Conservation (phyloP, 2,113 vertebrate species). For the Oostethus manadensis region DNA sequence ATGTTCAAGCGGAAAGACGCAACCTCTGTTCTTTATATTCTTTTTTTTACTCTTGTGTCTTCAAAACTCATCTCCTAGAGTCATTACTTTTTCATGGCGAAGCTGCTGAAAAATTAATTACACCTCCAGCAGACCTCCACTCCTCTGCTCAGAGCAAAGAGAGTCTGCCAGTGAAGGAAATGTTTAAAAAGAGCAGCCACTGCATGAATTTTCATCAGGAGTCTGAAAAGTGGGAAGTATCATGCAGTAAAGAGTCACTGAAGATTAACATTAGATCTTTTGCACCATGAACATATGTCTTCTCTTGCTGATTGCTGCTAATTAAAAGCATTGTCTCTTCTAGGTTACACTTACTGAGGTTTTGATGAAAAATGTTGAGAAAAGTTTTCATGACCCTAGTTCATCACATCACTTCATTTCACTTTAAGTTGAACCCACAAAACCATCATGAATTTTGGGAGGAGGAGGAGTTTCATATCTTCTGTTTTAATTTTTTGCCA, state of each 20-base stretch:
- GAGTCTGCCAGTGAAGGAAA: conserved; percentile 43
- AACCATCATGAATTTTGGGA: conserved; percentile 5
- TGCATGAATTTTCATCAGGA: conserved; percentile 59
- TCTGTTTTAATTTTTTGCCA: conserved; percentile 4
- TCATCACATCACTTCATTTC: neutral
- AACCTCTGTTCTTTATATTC: conserved; percentile 57
- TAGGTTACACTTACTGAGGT: conserved; percentile 41
- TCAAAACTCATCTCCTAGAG: conserved; percentile 57
- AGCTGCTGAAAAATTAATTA: conserved; percentile 72
- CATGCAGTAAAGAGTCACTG: conserved; percentile 26
- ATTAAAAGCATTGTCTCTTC: conserved; percentile 44
- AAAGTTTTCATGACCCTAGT: neutral
- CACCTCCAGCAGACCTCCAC: conserved; percentile 66
- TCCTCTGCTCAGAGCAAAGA: conserved; percentile 51
- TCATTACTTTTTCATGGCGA: conserved; percentile 68
- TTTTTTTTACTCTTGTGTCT: conserved; percentile 40
- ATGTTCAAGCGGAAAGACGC: conserved; percentile 47
- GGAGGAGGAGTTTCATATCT: too few relatives aligned
- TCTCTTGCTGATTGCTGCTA: conserved; percentile 35
- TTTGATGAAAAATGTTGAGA: conserved; percentile 24
- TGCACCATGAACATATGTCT: conserved; percentile 40
- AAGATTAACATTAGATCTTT: conserved; percentile 52
- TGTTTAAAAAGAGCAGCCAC: conserved; percentile 36
- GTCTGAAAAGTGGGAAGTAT: conserved; percentile 41
- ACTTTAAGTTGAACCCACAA: conserved; percentile 6